Base-by-base conservation (phyloP, 2,797 vertebrate species). In the Tokudaia muenninki region DNA sequence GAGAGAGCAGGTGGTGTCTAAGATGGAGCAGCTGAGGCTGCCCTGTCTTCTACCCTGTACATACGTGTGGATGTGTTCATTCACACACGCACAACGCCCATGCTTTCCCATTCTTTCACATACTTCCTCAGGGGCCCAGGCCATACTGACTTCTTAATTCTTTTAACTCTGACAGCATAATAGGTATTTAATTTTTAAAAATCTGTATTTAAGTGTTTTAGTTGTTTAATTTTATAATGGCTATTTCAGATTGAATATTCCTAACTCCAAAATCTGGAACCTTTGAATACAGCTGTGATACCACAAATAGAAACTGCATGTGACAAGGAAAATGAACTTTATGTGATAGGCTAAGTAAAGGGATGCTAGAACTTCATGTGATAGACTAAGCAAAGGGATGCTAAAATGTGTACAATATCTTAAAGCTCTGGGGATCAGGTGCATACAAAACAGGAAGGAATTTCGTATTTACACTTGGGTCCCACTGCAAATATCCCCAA, bases 111-210 rank as follows among this genome's bases (percentile, higher is more conserved):
- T 92, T 77, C 22, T 78, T 94, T 65, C 26, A 91, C 1, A 52
- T 1, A 65, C 31, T 90, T 89, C 74, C 29, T 87, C 82, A 90
- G 91, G 84, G 81, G 17, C 37, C 37, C 26, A 24, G 95, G 29
- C 91, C 67, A 75, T 55, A 80, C 0, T 34, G 37, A 93, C 59
- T 83, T 74, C 65, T 80, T 67, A 47, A 57, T 86, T 78, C 50
- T 82, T 92, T 92, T 57, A 84, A 86, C 83, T 96, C 67, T 50
- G 70, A 26, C 29, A 97, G 29, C 17, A 96, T 82, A 94, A 95
- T 92, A 75, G 89, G 14, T 74, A 87, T 75, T 94, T 80, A 94
- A 21, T 87, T 55, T 70, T n/a, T 31, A 78, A 89, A 89, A 91
- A 47, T 26, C 37, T 91, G 19, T 55, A 93, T 2, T 95, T 83